Conservation (phyloP, 2,113 vertebrate genomes). For the Anolis carolinensis region DNA sequence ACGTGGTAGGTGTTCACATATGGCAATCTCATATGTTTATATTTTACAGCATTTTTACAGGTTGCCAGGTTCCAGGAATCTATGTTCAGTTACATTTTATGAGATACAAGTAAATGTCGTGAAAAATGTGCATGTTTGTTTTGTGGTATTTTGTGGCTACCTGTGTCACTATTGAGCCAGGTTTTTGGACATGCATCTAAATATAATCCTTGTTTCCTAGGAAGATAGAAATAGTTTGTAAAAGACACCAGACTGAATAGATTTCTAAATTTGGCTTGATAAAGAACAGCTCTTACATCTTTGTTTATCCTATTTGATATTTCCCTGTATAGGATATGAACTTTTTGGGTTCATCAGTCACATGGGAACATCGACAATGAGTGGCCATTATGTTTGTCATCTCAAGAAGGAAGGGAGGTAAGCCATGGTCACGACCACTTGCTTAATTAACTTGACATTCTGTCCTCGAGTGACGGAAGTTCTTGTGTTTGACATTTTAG, state of each 20-base stretch:
- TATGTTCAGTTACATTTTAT: not conserved
- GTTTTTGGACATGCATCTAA: not conserved
- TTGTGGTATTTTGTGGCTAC: not conserved
- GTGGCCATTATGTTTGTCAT: constrained; percentile 96
- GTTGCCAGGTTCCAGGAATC: not conserved
- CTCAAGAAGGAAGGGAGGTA: constrained; percentile 98
- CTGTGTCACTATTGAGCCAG: not conserved
- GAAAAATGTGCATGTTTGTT: not conserved
- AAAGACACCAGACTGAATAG: no score
- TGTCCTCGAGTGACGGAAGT: not conserved
- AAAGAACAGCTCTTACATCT: not conserved
- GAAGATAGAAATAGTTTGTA: not conserved
- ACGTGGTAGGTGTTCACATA: not conserved
- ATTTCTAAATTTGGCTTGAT: not conserved
- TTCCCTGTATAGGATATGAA: constrained; percentile 86
- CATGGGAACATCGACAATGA: constrained; percentile 98
- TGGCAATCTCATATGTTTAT: not conserved
- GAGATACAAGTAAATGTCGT: no score
- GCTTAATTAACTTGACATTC: not conserved
- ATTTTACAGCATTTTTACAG: not conserved
- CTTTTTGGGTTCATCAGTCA: constrained; percentile 98
- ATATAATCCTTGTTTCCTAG: not conserved
- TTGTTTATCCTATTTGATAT: not conserved
- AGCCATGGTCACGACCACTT: constrained; percentile 49
- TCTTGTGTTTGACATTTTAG: not conserved